Evolutionary conservation across 2,113 vertebrate genomes (phyloP), one percentile per base, ranked within the genome.

Genomic region (Hydropotes inermis): DNA sequence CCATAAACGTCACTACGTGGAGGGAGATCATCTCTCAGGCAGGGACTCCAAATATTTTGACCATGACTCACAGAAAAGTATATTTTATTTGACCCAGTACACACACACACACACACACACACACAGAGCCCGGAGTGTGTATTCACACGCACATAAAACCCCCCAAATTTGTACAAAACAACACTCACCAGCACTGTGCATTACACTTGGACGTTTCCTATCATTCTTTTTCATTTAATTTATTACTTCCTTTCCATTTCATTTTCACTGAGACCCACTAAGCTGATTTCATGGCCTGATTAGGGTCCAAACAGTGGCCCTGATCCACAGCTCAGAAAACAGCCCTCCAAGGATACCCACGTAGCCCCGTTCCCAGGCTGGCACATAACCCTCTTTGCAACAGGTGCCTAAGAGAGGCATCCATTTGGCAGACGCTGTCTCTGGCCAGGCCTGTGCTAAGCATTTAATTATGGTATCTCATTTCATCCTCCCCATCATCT

Each of bases 61-160:
- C 76, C 61, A 27, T 30, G 57, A 92, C n/a, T 90, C 92, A 81
- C 61, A 81, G 95, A 94, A 91, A 96, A 81, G 91, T 78, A 4
- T 43, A 74, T 78, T 94, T 96, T 61, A 88, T 86, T 78, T 88
- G 87, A 86, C 60, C 67, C 57, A 47, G 12, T 28, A 76, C 2
- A 86, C 19, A 86, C 30, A 79, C 17, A 94, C 54, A 74, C 12
- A 50, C 15, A 60, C 11, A 74, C 47, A 60, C 70, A 45, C 2
- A 5, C 47, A n/a, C 87, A n/a, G 25, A 28, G 12, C 52, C 67
- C 0, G 0, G 30, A 33, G 10, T 10, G 15, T 1, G 1, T 30
- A 15, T 27, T 58, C 50, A 43, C 21, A 23, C 3, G 9, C 28
- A 55, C 14, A 23, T 67, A 39, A 90, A 94, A 47, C 5, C 10